Conservation (phyloP, 2,797 vertebrate species). For the Thamnophis elegans region DNA sequence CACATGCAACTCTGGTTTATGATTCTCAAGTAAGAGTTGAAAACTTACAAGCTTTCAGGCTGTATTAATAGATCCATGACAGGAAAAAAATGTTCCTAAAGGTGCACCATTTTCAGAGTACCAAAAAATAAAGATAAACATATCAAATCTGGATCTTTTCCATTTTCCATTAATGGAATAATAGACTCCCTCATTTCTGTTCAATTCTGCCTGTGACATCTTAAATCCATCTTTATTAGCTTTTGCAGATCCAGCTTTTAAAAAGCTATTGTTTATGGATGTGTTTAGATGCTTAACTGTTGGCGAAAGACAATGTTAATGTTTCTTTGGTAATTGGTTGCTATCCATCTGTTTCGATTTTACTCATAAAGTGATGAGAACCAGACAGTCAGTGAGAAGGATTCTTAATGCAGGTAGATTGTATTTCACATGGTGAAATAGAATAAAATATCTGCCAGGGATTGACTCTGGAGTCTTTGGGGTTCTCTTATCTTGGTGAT, state of each 20-base stretch:
- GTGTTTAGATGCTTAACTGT: neutral
- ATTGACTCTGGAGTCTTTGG: neutral
- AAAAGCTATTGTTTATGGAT: neutral
- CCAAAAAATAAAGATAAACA: neutral
- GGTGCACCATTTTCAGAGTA: neutral
- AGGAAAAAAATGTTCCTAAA: neutral
- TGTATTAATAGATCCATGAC: neutral
- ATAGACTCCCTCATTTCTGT: neutral
- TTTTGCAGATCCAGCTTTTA: neutral
- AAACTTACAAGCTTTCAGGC: neutral
- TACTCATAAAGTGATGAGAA: neutral
- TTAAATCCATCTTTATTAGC: conserved; percentile 9
- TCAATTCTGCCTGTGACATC: neutral
- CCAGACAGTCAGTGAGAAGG: neutral
- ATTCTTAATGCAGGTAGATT: neutral
- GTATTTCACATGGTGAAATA: neutral
- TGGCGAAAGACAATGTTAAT: neutral
- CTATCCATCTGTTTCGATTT: conserved; percentile 14
- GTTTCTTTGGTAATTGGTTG: neutral
- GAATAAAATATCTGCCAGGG: neutral
- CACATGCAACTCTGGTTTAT: neutral
- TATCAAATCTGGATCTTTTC: neutral
- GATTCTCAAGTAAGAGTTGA: neutral
- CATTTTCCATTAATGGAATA: neutral
- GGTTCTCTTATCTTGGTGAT: neutral